Base-by-base conservation (phyloP, 64 coral and sea anemone species). In the Astreopora myriophthalma region DNA sequence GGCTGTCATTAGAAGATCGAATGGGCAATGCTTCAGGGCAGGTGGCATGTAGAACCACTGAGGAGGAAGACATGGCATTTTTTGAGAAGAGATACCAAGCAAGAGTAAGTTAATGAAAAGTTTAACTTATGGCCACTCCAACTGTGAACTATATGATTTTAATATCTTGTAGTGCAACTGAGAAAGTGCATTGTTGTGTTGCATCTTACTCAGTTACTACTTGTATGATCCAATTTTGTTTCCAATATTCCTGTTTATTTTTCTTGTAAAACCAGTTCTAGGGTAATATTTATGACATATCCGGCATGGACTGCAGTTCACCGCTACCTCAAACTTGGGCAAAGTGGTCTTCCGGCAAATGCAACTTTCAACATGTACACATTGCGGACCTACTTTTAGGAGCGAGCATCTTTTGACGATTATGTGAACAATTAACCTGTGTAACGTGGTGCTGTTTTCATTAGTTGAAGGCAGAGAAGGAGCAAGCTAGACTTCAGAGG, bases 31-130 rank as follows among this genome's bases (percentile, higher is more conserved):
- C 29, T 4, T 36, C 72, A 20, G 79, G 80, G 5, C 69, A 85
- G 4, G 8, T 96, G 30, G 85, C 58, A 32, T n/a, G 80, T 0
- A 77, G 71, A 23, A 93, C 91, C 14, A 86, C 85, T 61, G 97
- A 99, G 19, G 97, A 96, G 61, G 90, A 89, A 46, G 97, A 99
- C 33, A 96, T 99, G 97, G 97, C 94, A 19, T 99, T 89, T 44
- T 99, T 99, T 82, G 97, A 99, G 35, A 90, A 76, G 44, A 71
- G 93, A 60, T 99, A 99, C 64, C 97, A 99, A 87, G 97, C 93
- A 81, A 90, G 97, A 83, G 97, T 99, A 35, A 65, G 86, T 3
- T 29, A 40, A 20, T 20, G 10, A 16, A 30, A 34, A 28, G 4
- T 11, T 26, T 25, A 46, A 6, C 42, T 46, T 4, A 46, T 46